A percentile compares a stretch with the other conserved stretches of the same genome.
phyloP scores from a whole-genome alignment of 2,797 vertebrate species.

The Rhinophrynus dorsalis region DNA sequence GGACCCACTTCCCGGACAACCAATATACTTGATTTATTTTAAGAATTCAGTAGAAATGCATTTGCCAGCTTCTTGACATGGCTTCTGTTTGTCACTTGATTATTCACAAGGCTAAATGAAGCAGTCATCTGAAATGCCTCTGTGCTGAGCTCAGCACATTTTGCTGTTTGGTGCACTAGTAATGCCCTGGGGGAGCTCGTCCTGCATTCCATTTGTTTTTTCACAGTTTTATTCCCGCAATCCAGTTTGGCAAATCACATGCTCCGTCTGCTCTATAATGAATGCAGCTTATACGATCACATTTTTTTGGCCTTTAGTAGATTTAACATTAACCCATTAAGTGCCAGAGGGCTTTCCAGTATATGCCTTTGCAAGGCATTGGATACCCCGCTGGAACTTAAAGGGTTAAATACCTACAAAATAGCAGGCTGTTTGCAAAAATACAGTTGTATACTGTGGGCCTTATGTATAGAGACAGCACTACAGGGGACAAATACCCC shows the following conservation, averaged over 20 bases:
- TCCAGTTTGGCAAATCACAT: background rate
- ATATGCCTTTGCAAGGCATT: no score
- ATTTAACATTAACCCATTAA: no score
- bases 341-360: no score
- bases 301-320: no score
- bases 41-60: background rate
- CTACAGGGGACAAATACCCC: no score
- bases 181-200: background rate
- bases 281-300: background rate
- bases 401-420: no score
- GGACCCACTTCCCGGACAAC: background rate
- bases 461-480: no score
- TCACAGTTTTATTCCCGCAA: constrained; percentile 9
- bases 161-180: constrained; percentile 6
- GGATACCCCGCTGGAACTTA: no score
- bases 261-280: background rate
- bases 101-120: background rate
- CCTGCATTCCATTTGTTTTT: constrained; percentile 19
- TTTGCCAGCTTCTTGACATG: background rate
- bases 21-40: constrained; percentile 10
- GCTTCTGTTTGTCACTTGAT: background rate
- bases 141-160: constrained; percentile 21
- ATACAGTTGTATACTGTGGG: background rate
- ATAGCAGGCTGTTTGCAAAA: background rate
- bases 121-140: background rate